phyloP scores from a whole-genome alignment of 2,888 invertebrate genomes.

The Aporophyla lueneburgensis region DNA sequence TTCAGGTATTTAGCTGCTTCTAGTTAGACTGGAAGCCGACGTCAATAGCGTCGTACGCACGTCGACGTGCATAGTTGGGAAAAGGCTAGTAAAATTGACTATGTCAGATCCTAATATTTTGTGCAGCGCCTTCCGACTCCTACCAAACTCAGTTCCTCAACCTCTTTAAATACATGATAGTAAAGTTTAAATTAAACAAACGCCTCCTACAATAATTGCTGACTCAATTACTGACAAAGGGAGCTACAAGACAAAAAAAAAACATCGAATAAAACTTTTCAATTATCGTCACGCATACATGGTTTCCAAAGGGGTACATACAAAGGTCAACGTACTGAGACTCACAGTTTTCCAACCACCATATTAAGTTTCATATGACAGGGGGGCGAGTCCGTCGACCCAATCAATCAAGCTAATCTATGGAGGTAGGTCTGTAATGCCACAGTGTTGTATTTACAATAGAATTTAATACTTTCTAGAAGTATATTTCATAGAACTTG shows the following conservation, averaged over 20 bases:
- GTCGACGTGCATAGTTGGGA: not conserved
- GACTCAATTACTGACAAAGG: not conserved
- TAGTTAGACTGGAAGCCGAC: not conserved
- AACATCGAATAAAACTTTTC: constrained; percentile 6
- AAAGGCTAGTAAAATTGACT: not conserved
- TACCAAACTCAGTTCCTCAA: not conserved
- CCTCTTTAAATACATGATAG: not conserved
- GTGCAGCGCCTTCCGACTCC: not conserved
- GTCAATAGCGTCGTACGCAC: too few species aligned
- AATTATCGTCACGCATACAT: constrained; percentile 49
- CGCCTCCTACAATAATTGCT: not conserved
- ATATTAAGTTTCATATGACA: constrained; percentile 13
- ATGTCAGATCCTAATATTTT: not conserved
- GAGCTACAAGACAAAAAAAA: constrained; percentile 5
- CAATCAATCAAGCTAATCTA: constrained; percentile 37
- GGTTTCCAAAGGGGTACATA: constrained; percentile 29
- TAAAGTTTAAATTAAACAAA: constrained; percentile 5
- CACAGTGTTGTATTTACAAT: not conserved
- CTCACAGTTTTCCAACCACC: constrained; percentile 7
- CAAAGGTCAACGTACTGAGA: constrained; percentile 42
- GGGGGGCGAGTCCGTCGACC: constrained; percentile 37
- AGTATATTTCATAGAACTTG: too few species aligned
- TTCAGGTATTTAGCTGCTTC: too few species aligned
- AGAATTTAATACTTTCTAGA: not conserved
- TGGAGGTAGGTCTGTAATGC: not conserved